Conservation (phyloP, 2,888 invertebrate species). For the Dusona sp. region DNA sequence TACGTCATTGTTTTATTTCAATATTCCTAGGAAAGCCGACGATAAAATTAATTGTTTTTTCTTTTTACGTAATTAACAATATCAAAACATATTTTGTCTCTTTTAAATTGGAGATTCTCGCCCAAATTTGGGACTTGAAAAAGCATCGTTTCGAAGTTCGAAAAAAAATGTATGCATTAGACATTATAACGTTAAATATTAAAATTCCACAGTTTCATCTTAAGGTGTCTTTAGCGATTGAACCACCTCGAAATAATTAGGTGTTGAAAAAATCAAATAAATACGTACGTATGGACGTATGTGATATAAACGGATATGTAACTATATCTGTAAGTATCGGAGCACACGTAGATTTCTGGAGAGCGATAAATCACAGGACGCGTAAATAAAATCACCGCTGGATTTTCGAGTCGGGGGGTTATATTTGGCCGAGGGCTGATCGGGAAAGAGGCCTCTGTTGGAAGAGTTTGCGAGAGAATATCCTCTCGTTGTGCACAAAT, state of each 20-base stretch:
- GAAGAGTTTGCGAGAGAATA: constrained; percentile 37
- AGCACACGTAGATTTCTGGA: constrained; percentile 40
- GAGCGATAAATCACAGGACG: constrained; percentile 55
- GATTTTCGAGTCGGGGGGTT: constrained; percentile 38
- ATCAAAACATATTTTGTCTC: too few relatives aligned
- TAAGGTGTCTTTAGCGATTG: background rate
- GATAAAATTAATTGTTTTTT: too few relatives aligned
- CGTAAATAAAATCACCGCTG: constrained; percentile 66
- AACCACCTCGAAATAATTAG: background rate
- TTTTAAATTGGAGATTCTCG: too few relatives aligned
- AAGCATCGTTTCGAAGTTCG: too few relatives aligned
- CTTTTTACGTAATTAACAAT: too few relatives aligned
- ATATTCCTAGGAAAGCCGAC: too few relatives aligned
- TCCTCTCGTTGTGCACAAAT: constrained; percentile 53
- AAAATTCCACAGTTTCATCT: background rate
- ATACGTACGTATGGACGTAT: constrained; percentile 49
- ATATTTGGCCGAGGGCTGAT: constrained; percentile 22
- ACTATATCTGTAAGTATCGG: constrained; percentile 24
- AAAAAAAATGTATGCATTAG: too few relatives aligned
- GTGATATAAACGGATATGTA: constrained; percentile 25
- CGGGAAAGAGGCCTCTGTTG: constrained; percentile 27
- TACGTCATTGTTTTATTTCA: too few relatives aligned
- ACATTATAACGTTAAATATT: background rate
- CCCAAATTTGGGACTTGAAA: too few relatives aligned
- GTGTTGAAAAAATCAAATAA: constrained; percentile 61